Evolutionary conservation across 1,140 invertebrate species (phyloP), one percentile per base, ranked within the genome.

Genomic region (Platyura marginata): DNA sequence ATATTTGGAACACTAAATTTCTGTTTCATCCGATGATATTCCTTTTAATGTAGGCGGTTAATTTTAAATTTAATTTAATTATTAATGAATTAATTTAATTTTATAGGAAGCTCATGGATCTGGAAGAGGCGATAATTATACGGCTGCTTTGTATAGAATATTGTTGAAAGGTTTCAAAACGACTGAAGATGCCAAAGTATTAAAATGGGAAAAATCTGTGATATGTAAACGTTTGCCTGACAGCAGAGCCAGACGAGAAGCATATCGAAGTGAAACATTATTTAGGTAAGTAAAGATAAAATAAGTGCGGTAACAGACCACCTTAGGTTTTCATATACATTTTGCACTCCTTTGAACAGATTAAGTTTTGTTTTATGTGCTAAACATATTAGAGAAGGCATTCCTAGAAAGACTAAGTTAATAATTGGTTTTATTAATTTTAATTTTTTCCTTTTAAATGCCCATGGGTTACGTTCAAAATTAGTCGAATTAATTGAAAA

Each of bases 201-300:
- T 23, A 48, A 62, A 41, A 16, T 81, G 74, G 70, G 59, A 71
- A 38, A 64, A 67, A 21, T 70, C 69, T 6, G 66, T 81, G 6
- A 78, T 81, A 34, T 79, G 77, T 55, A 81, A 81, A 59, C 66
- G 75, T 44, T 51, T 80, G 21, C 77, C 77, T 0, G 70, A 76
- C 40, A 78, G 71, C 13, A 63, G 64, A 2, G 62, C 69, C n/a
- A 58, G 66, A 21, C 57, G 77, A 20, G 75, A 79, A 45, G 68
- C 71, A 0, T 79, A 72, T 47, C 78, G 79, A 52, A 79, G 76
- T 49, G 77, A 79, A 41, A 62, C 71, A 34, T 51, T 81, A 0
- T 81, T 81, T 49, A 51, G 57, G 57, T 59, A 43, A 49, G 6
- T 29, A 8, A 6, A 29, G 48, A 3, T 23, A 19, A 8, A 41